Percentiles rank a stretch among this genome's conserved stretches.
Evolutionary conservation across 2,888 invertebrate genomes (phyloP).

Genomic region (Rhingia campestris): DNA sequence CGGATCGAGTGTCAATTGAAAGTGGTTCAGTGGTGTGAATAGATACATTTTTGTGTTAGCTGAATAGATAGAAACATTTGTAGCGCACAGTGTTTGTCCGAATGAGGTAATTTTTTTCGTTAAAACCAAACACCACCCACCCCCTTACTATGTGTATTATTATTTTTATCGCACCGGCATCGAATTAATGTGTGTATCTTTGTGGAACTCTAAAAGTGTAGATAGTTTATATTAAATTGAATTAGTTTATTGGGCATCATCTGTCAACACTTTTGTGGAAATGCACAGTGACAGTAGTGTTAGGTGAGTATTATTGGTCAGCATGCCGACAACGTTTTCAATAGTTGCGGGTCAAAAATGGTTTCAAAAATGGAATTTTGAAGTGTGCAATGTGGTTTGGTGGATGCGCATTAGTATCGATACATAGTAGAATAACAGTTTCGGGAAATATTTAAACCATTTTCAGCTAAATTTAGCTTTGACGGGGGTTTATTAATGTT

Average conservation of each 20-base stretch:
- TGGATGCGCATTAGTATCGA: too few relatives aligned
- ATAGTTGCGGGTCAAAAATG: too few relatives aligned
- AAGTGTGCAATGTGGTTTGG: too few relatives aligned
- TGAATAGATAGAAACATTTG: constrained; percentile 7
- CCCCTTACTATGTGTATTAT: constrained; percentile 7
- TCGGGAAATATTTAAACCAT: too few relatives aligned
- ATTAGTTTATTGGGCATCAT: constrained; percentile 2
- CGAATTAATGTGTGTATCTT: constrained; percentile 19
- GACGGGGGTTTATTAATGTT: too few relatives aligned
- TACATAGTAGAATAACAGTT: too few relatives aligned
- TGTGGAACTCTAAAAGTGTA: background rate
- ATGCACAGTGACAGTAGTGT: constrained; percentile 1
- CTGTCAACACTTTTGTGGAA: constrained; percentile 7
- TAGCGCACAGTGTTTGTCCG: constrained; percentile 10
- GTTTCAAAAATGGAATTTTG: too few relatives aligned
- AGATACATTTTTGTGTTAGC: constrained; percentile 2
- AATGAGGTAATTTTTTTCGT: constrained; percentile 29
- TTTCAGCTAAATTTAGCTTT: too few relatives aligned
- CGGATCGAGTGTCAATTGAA: constrained; percentile 64
- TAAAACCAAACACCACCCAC: constrained; percentile 1
- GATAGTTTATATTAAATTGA: constrained; percentile 13
- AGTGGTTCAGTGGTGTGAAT: constrained; percentile 2
- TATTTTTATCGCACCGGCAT: background rate
- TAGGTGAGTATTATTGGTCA: too few relatives aligned
- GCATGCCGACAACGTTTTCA: too few relatives aligned